Percentiles rank a stretch among this genome's conserved stretches.
Conservation (phyloP, 2,113 vertebrate species). For the Ploceus nigricollis region DNA sequence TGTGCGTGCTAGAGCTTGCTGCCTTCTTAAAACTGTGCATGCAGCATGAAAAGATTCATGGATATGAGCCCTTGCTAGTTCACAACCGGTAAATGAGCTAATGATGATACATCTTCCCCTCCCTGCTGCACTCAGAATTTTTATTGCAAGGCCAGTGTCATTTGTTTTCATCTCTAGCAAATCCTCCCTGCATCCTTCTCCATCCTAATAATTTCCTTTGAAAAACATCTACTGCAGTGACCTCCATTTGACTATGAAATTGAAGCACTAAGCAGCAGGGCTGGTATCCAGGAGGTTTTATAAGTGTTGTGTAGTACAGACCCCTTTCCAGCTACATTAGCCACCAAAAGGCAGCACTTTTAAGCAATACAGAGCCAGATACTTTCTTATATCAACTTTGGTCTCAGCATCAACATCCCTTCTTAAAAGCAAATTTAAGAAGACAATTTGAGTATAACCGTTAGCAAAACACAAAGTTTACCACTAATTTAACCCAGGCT, state of each 20-base stretch:
- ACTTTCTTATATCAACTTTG: neutral
- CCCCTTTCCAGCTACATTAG: neutral
- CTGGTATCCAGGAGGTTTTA: neutral
- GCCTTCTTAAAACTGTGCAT: constrained; percentile 17
- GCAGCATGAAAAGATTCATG: constrained; percentile 35
- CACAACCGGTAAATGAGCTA: constrained; percentile 59
- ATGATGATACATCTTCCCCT: constrained; percentile 64
- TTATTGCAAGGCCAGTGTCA: constrained; percentile 56
- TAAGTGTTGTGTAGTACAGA: neutral
- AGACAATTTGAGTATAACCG: neutral
- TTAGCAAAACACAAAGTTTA: neutral
- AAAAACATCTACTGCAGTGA: constrained; percentile 50
- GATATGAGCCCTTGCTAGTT: constrained; percentile 34
- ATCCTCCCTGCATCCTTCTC: constrained; percentile 32
- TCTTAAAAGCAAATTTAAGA: neutral
- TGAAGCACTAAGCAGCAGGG: constrained; percentile 14
- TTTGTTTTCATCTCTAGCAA: constrained; percentile 62
- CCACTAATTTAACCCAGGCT: neutral
- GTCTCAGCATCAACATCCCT: neutral
- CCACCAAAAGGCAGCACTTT: neutral
- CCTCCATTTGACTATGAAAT: constrained; percentile 37
- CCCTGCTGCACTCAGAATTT: constrained; percentile 55
- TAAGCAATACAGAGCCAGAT: neutral
- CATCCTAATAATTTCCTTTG: constrained; percentile 15
- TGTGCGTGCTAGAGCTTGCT: neutral